Evolutionary conservation across 2,888 invertebrate species (phyloP).

Genomic region (Eretmocerus hayati): DNA sequence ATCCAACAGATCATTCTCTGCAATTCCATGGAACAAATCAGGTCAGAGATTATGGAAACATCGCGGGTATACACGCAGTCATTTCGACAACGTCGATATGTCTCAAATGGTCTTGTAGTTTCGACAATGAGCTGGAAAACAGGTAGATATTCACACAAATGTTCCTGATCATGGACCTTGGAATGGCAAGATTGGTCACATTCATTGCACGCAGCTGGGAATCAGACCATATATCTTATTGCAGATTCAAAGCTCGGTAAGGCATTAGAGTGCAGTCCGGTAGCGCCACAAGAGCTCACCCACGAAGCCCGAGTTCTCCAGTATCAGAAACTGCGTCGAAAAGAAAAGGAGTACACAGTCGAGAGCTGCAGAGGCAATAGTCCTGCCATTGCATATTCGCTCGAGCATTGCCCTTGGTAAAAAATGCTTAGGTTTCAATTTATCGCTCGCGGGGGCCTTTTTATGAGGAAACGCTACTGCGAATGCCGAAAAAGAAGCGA

Average conservation of each 20-base stretch:
- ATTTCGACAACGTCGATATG: no score
- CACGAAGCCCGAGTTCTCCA: constrained; percentile 29
- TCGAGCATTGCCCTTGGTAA: constrained; percentile 22
- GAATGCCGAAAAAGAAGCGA: constrained; percentile 19
- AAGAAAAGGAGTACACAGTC: constrained; percentile 24
- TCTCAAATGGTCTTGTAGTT: no score
- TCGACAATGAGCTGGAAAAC: no score
- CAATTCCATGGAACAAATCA: no score
- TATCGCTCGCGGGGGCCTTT: constrained; percentile 19
- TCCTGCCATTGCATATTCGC: constrained; percentile 18
- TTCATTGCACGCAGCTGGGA: no score
- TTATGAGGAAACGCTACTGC: constrained; percentile 22
- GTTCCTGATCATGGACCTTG: no score
- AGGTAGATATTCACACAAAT: neutral
- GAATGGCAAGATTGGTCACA: no score
- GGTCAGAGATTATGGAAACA: no score
- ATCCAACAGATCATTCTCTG: no score
- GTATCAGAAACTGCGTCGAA: constrained; percentile 24
- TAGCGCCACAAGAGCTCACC: constrained; percentile 27
- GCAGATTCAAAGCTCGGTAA: no score
- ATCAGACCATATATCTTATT: no score
- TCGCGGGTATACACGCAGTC: no score
- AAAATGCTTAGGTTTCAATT: constrained; percentile 24
- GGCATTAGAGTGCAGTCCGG: constrained; percentile 11
- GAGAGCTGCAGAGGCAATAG: constrained; percentile 13